Conservation (phyloP, 2,113 vertebrate genomes). For the Cryptotis parvus region DNA sequence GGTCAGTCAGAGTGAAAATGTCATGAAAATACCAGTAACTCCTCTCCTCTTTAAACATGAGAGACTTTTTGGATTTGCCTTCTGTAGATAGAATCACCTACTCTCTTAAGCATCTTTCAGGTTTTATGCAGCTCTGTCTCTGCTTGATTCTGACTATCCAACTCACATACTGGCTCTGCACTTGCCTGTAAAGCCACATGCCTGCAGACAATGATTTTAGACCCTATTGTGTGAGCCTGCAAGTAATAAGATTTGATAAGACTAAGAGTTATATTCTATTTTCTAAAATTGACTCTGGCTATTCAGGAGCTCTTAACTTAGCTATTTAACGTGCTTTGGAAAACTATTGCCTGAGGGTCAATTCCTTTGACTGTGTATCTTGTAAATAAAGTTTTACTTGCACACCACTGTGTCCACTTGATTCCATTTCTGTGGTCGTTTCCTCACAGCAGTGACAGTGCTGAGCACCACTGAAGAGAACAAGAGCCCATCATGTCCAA, state of each 20-base stretch:
- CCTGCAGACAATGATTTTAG: conserved; percentile 40
- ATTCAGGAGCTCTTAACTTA: conserved; percentile 62
- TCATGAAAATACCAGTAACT: background rate
- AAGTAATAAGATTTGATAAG: conserved; percentile 48
- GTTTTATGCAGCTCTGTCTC: conserved; percentile 19
- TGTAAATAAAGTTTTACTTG: background rate
- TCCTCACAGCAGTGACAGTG: accelerated
- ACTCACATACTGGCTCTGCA: background rate
- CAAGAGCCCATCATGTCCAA: accelerated
- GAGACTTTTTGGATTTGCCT: background rate
- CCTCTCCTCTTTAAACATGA: background rate
- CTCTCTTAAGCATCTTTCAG: background rate
- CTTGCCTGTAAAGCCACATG: conserved; percentile 19
- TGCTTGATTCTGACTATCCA: conserved; percentile 22
- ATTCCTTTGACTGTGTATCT: accelerated
- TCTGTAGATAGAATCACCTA: background rate
- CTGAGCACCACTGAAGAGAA: background rate
- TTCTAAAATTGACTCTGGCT: conserved; percentile 32
- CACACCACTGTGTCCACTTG: accelerated
- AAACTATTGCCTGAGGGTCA: background rate
- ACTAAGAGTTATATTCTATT: conserved; percentile 46
- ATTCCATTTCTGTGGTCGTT: accelerated
- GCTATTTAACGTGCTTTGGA: background rate
- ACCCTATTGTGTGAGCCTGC: conserved; percentile 35
- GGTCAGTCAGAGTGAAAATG: background rate